Conservation (phyloP, 2,797 vertebrate species). For the Labeo calbasu region DNA sequence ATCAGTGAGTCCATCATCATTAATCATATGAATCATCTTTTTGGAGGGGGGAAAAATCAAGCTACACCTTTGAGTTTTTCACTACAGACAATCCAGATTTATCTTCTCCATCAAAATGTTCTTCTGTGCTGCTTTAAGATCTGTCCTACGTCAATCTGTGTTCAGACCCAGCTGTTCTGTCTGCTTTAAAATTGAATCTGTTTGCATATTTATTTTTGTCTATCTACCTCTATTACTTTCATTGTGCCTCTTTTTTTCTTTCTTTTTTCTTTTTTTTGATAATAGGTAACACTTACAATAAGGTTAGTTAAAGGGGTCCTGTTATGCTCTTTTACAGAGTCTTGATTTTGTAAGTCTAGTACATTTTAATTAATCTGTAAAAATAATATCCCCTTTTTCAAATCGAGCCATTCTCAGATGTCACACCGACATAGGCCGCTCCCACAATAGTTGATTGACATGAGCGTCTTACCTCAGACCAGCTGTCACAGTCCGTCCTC, state of each 20-base stretch:
- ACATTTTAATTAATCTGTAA: no score
- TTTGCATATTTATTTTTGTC: background rate
- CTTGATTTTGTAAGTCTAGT: no score
- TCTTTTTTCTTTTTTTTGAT: no score
- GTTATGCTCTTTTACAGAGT: no score
- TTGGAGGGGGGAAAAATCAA: background rate
- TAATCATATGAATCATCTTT: constrained; percentile 18
- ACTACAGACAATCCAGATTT: background rate
- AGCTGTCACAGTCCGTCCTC: no score
- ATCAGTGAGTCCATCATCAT: background rate
- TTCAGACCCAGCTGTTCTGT: background rate
- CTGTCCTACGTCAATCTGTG: background rate
- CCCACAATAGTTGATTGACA: no score
- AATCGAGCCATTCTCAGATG: no score
- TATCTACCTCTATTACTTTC: background rate
- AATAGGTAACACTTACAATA: no score
- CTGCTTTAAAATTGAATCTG: background rate
- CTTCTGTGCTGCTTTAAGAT: background rate
- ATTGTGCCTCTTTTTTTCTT: background rate
- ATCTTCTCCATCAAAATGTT: background rate
- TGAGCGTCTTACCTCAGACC: no score
- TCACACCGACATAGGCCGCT: no score
- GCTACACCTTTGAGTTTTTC: background rate
- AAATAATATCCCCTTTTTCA: no score
- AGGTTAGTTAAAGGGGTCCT: no score